A percentile compares a stretch with the other conserved stretches of the same genome.
phyloP scores from a whole-genome alignment of 2,888 invertebrate genomes.

The Cylindroiulus punctatus region DNA sequence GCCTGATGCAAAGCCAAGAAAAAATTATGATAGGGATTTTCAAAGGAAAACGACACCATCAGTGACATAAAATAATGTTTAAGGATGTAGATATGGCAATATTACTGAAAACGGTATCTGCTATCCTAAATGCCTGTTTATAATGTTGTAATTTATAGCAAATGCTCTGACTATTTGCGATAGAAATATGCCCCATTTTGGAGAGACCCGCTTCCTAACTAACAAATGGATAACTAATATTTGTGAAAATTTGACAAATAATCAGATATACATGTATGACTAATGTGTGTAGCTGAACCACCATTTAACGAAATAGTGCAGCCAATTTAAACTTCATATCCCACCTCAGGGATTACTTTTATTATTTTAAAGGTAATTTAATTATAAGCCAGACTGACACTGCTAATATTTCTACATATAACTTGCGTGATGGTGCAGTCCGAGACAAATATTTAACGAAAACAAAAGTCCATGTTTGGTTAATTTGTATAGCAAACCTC shows the following conservation, averaged over 20 bases:
- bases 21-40: not conserved
- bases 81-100: no score
- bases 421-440: not conserved
- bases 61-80: not conserved
- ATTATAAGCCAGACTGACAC: not conserved
- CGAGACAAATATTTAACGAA: not conserved
- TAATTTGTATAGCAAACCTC: not conserved
- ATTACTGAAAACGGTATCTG: no score
- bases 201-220: no score
- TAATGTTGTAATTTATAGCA: no score
- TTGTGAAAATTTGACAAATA: not conserved
- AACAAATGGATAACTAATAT: no score
- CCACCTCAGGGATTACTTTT: conserved; percentile 14
- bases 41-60: not conserved
- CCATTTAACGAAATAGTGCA: not conserved
- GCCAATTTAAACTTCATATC: not conserved
- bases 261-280: not conserved
- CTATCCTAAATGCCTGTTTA: no score
- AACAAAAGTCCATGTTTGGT: not conserved
- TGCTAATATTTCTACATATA: not conserved
- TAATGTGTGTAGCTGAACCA: not conserved
- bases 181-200: no score
- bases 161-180: no score
- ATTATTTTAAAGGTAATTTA: conserved; percentile 11
- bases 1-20: not conserved